Percentiles rank a stretch among this genome's conserved stretches.
Evolutionary conservation across 2,797 vertebrate genomes (phyloP).

Genomic region (Mus minutoides): DNA sequence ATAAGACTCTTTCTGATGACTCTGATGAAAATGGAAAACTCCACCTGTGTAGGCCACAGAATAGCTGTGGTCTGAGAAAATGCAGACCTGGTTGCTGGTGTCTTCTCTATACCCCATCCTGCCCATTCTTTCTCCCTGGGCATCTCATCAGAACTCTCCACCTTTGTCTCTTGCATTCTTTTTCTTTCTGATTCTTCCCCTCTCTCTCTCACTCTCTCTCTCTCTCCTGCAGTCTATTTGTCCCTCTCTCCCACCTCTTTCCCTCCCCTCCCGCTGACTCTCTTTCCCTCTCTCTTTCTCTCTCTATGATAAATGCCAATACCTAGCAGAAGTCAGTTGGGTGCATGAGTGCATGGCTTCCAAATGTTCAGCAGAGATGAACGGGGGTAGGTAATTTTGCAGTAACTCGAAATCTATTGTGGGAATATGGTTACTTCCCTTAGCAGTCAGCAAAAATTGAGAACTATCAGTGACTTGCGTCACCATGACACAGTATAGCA

Average conservation of each 20-base stretch:
- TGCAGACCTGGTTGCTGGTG: conserved; percentile 78
- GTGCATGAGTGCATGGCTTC: conserved; percentile 89
- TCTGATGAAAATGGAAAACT: conserved; percentile 81
- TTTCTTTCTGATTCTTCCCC: conserved; percentile 83
- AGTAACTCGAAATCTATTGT: conserved; percentile 87
- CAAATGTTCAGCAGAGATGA: conserved; percentile 86
- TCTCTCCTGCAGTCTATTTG: conserved; percentile 74
- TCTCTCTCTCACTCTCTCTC: conserved; percentile 68
- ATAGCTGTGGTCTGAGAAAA: conserved; percentile 85
- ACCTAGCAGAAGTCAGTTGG: conserved; percentile 87
- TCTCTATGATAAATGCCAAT: conserved; percentile 86
- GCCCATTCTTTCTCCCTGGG: conserved; percentile 71
- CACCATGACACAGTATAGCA: conserved; percentile 87
- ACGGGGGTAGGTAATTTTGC: conserved; percentile 85
- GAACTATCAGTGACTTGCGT: conserved; percentile 88
- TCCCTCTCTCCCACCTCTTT: neutral
- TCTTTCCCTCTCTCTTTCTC: conserved; percentile 76
- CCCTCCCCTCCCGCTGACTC: conserved; percentile 52
- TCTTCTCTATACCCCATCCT: conserved; percentile 80
- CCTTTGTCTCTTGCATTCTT: conserved; percentile 80
- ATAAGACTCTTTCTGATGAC: conserved; percentile 81
- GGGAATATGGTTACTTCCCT: conserved; percentile 88
- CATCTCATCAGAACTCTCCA: conserved; percentile 80
- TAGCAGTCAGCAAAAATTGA: conserved; percentile 88
- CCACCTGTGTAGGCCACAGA: conserved; percentile 79